Evolutionary conservation across 2,113 vertebrate genomes (phyloP).

Genomic region (Tyto alba): DNA sequence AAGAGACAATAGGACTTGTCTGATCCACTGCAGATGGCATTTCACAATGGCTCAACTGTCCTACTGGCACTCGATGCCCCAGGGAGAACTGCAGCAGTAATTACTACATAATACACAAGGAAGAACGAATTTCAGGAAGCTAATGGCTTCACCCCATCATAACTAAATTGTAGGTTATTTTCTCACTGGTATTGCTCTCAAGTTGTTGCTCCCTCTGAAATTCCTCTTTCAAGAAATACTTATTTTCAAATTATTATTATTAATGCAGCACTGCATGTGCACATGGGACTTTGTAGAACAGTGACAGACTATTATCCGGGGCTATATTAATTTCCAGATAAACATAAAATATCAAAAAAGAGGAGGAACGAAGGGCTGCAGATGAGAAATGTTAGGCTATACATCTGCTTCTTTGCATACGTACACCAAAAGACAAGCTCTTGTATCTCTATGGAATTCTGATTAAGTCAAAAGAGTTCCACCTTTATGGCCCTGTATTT

Average conservation of each 20-base stretch:
- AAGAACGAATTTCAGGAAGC: conserved; percentile 8
- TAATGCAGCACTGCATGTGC: background rate
- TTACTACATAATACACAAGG: conserved; percentile 38
- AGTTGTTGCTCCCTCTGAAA: background rate
- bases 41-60: conserved; percentile 57
- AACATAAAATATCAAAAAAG: background rate
- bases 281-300: background rate
- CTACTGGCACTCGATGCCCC: background rate
- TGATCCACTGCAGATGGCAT: conserved; percentile 50
- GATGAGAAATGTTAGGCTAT: background rate
- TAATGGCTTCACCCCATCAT: conserved; percentile 11
- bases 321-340: background rate
- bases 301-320: background rate
- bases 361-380: background rate
- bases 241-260: background rate
- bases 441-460: background rate
- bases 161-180: conserved; percentile 30
- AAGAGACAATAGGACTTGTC: conserved; percentile 40
- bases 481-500: background rate
- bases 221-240: background rate
- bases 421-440: background rate
- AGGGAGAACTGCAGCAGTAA: conserved; percentile 36
- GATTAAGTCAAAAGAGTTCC: background rate
- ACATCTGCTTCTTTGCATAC: background rate
- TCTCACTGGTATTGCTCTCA: background rate